Percentiles rank a stretch among this genome's conserved stretches.
These are phyloP conservation scores for Epizoanthus illoricatus DNA, from an alignment of 92 coral and sea anemone genomes.

Conservation along the genomic window DNA sequence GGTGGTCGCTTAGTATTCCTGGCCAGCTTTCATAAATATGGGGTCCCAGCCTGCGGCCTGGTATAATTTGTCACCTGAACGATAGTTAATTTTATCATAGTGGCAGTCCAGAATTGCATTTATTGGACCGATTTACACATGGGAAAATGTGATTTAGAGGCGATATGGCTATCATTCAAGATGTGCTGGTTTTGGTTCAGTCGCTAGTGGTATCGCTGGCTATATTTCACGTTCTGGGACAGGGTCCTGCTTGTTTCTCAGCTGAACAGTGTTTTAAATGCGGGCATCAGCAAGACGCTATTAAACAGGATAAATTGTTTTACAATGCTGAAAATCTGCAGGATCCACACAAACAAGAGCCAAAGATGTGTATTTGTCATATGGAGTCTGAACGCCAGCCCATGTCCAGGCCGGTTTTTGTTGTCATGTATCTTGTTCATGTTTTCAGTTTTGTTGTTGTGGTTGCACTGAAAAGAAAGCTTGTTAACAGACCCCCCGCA, in stretches of 20 bases:
- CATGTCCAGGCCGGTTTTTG: constrained; percentile 3
- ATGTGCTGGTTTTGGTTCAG: no score
- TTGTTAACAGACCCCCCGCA: constrained; percentile 22
- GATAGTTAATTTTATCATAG: no score
- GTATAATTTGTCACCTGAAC: no score
- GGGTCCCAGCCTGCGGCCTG: no score
- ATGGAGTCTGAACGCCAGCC: neutral
- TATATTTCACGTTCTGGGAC: constrained; percentile 14
- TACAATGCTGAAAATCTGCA: neutral
- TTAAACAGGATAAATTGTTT: neutral
- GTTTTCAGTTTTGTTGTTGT: constrained; percentile 27
- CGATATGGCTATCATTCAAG: no score
- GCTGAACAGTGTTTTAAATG: constrained; percentile 33
- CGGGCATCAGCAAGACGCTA: neutral
- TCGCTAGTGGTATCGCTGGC: no score
- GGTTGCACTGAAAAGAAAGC: constrained; percentile 24
- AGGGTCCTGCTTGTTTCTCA: constrained; percentile 18
- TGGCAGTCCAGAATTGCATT: no score
- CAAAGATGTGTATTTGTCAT: constrained; percentile 18
- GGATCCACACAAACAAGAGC: neutral
- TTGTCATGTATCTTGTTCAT: constrained; percentile 22
- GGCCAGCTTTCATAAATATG: no score
- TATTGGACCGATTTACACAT: no score
- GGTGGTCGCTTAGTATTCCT: no score
- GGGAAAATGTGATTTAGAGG: no score